Base-by-base conservation (phyloP, 2,888 invertebrate genomes). In the Parthenolecanium corni region DNA sequence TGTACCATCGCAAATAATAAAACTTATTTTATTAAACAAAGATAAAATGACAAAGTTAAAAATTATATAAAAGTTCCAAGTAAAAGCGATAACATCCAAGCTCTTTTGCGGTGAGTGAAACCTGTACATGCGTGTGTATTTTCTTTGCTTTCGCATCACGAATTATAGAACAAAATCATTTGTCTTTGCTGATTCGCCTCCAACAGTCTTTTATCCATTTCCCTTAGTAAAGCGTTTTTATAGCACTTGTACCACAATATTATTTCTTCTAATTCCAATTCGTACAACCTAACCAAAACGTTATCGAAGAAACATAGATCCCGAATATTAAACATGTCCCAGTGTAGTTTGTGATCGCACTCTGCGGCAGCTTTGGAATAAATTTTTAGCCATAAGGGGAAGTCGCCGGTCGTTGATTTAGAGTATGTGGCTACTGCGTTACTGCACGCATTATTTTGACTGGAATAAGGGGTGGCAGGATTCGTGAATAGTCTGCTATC, bases 151-250 rank as follows among this genome's bases (percentile, higher is more conserved):
- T 3, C 11, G n/a, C 11, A 12, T 46, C 2, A 46, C 2, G 46
- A 3, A 3, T 46, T 18, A 3, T 46, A 11, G 38, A 38, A 46
- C 46, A 46, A 46, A n/a, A 46, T 44, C 44, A 56, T 56, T 25
- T 58, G 58, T 14, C 58, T 46, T 20, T 58, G 47, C n/a, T 58
- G 58, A 49, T 46, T 58, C 3, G 46, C 58, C 46, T 58, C 38
- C 21, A 58, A 49, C n/a, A 58, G 20, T 58, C 58, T 21, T 31
- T 58, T 58, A 47, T 58, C 58, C 58, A 58, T 58, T 36, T 58
- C 58, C 9, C 47, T 44, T 6, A 47, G 24, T 24, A 62, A 40
- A 24, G 52, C 62, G 23, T 51, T 62, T 40, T 52, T 62, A 20
- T 62, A 62, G 18, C 52, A 40, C 20, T 62, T 52, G 14, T 62